Base-by-base conservation (phyloP, 1,140 invertebrate genomes). In the Drosophila tristis region DNA sequence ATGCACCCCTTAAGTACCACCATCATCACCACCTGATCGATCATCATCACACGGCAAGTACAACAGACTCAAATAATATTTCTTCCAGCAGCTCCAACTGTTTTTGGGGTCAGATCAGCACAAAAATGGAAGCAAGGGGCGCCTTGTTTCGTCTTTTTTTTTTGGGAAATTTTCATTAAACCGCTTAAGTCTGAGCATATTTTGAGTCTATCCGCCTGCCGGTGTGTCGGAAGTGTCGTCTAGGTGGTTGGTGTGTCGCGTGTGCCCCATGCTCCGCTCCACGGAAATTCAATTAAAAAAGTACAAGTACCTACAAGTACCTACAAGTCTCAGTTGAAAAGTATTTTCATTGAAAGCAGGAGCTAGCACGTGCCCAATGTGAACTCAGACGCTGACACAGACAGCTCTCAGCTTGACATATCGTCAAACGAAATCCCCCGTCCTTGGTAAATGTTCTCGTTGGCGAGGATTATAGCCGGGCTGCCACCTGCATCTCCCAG, bases 1-100 rank as follows among this genome's bases (percentile, higher is more conserved):
- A 96, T 64, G 93, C 95, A n/a, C 96, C 95, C n/a, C 96, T 96
- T 78, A 95, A 94, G 74, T 96, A 97, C 81, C 96, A 96, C 74
- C 96, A 97, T 86, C 96, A 97, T 91, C 96, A 97, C 91, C 93
- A 94, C 60, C 94, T 95, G 23, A 94, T 95, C 91, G 93, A 95
- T 80, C 95, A 95, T 90, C 93, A 94, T 79, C 93, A 94, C 67
- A 93, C 93, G 93, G 94, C 94, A 84, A 78, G 92, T 91, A 61
- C 31, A 45, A 25, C 7, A 4, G 31, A 44, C 25, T 26, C 11
- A 72, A 23, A 25, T n/a, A 39, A 39, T 35, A 39, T 35, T 35
- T 35, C 8, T 31, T 31, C 0, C 1, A 31, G 8, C 31, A 31
- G 20, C 13, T 59, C 15, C 9, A 7, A 42, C 50, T 9, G 42